These are phyloP conservation scores for Ariolimax columbianus DNA, from an alignment of 2,888 invertebrate species.

Conservation along the genomic window DNA sequence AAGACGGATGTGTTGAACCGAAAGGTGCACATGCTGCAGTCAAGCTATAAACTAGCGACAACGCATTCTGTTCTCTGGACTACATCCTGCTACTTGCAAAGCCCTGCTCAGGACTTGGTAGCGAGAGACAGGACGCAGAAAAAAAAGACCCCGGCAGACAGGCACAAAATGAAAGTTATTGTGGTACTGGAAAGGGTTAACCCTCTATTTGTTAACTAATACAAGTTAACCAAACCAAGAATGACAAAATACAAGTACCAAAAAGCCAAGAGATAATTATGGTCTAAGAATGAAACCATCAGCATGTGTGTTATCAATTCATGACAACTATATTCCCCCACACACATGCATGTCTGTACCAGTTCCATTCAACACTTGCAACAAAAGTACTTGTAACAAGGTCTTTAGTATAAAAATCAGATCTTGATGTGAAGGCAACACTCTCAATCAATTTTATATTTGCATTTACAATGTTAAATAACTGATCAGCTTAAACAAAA, in stretches of 20 bases:
- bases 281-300: neutral
- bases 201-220: neutral
- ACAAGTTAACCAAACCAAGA: neutral
- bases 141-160: too few species aligned
- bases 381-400: neutral
- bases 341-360: neutral
- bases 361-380: neutral
- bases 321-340: neutral
- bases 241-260: neutral
- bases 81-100: too few species aligned
- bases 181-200: too few species aligned
- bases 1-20: too few species aligned
- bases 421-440: conserved; percentile 30
- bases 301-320: neutral
- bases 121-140: too few species aligned
- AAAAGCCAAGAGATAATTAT: neutral
- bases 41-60: too few species aligned
- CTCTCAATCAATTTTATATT: neutral
- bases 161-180: too few species aligned
- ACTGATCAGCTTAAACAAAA: neutral
- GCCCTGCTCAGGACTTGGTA: too few species aligned
- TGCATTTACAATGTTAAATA: conserved; percentile 1
- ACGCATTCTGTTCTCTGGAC: too few species aligned
- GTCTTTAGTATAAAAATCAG: conserved; percentile 17
- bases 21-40: too few species aligned